phyloP scores from a whole-genome alignment of 2,888 invertebrate genomes.

The Parochlus steinenii region DNA sequence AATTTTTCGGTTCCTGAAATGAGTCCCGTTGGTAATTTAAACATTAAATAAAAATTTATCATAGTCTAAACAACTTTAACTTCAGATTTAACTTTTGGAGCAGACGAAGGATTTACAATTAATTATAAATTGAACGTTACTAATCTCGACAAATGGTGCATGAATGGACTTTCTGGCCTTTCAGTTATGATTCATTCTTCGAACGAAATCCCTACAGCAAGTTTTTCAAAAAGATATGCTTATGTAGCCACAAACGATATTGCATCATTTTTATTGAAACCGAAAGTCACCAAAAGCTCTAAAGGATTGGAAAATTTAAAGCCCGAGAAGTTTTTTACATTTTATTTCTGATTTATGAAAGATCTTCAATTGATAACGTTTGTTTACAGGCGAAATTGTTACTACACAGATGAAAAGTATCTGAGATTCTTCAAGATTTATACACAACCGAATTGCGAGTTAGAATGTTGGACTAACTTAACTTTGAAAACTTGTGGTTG shows the following conservation, averaged over 20 bases:
- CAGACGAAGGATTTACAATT: too few relatives aligned
- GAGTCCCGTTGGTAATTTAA: too few relatives aligned
- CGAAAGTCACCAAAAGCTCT: slow-evolving; percentile 61
- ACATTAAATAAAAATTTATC: too few relatives aligned
- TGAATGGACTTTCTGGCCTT: slow-evolving; percentile 15
- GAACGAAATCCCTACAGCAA: slow-evolving; percentile 42
- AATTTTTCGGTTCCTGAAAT: too few relatives aligned
- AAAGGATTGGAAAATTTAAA: slow-evolving; percentile 44
- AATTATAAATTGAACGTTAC: too few relatives aligned
- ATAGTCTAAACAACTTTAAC: too few relatives aligned
- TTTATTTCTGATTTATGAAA: too few relatives aligned
- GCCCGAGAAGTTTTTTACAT: too few relatives aligned
- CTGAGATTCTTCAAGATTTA: slow-evolving; percentile 43
- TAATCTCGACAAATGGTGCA: too few relatives aligned
- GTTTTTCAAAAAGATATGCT: slow-evolving; percentile 50
- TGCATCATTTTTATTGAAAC: slow-evolving; percentile 51
- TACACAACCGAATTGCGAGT: slow-evolving; percentile 48
- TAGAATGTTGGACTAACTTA: slow-evolving; percentile 46
- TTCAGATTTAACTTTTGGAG: too few relatives aligned
- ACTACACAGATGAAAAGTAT: slow-evolving; percentile 40
- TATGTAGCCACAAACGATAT: slow-evolving; percentile 52
- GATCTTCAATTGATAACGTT: too few relatives aligned
- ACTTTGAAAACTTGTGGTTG: slow-evolving; percentile 40
- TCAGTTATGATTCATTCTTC: slow-evolving; percentile 46
- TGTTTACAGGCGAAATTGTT: slow-evolving; percentile 44